Percentiles rank a stretch among this genome's conserved stretches.
Evolutionary conservation across 2,797 vertebrate species (phyloP).

Genomic region (Falco cherrug): DNA sequence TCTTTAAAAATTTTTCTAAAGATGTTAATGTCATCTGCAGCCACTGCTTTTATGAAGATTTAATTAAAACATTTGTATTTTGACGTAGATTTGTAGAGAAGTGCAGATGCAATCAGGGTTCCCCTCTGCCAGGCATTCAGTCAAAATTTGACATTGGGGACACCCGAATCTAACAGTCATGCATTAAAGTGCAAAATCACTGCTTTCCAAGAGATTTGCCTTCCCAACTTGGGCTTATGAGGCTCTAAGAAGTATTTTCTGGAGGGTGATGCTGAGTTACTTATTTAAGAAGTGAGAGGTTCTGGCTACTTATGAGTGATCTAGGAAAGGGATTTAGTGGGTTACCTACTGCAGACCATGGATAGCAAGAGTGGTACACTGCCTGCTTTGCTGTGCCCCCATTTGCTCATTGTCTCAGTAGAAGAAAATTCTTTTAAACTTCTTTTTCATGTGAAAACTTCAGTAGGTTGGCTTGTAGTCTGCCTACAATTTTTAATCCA

Average conservation of each 20-base stretch:
- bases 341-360: not conserved
- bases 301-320: not conserved
- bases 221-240: not conserved
- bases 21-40: not conserved
- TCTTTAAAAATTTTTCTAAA: not conserved
- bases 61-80: not conserved
- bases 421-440: not conserved
- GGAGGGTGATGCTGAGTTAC: not conserved
- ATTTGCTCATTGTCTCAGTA: not conserved
- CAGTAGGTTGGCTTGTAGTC: not conserved
- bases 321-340: not conserved
- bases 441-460: not conserved
- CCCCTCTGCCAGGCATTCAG: not conserved
- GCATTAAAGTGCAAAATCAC: not conserved
- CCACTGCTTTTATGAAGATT: not conserved
- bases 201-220: not conserved
- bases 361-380: not conserved
- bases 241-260: not conserved
- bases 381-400: accelerated
- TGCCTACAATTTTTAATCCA: too few species aligned
- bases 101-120: not conserved
- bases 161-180: not conserved
- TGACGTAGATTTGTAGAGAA: not conserved
- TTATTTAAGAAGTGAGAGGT: not conserved
- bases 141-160: not conserved